These are phyloP conservation scores for Oncorhynchus mykiss DNA, from an alignment of 2,113 vertebrate species.

Conservation along the genomic window DNA sequence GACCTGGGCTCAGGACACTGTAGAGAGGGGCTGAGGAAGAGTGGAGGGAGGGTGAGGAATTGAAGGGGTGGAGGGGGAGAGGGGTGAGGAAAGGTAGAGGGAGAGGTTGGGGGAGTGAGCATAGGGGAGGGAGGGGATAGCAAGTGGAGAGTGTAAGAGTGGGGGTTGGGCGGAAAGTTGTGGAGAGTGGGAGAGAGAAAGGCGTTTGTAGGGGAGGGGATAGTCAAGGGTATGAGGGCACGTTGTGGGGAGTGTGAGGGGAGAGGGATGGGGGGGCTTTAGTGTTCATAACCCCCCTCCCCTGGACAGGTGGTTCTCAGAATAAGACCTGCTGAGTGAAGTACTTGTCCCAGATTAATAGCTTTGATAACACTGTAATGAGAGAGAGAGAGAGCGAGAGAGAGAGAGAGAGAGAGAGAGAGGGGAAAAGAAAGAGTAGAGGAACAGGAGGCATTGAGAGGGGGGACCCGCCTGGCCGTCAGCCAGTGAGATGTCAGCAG, in stretches of 20 bases:
- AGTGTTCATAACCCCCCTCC: constrained; percentile 28
- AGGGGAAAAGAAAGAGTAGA: constrained; percentile 8
- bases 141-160: too few species aligned
- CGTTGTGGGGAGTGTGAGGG: background rate
- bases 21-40: background rate
- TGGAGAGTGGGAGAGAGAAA: too few species aligned
- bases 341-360: constrained; percentile 73
- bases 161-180: too few species aligned
- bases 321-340: constrained; percentile 71
- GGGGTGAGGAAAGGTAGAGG: too few species aligned
- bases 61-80: background rate
- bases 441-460: constrained; percentile 37
- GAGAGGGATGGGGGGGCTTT: background rate
- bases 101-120: too few species aligned
- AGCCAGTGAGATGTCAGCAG: constrained; percentile 65
- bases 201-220: too few species aligned
- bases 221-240: background rate
- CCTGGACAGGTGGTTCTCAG: constrained; percentile 66
- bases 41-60: background rate
- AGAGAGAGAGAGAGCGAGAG: background rate
- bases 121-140: too few species aligned
- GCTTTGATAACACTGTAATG: constrained; percentile 64
- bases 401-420: background rate
- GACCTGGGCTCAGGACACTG: constrained; percentile 1
- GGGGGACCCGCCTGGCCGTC: constrained; percentile 51